phyloP scores from a whole-genome alignment of 2,888 invertebrate species.

The Anticlea derivata region DNA sequence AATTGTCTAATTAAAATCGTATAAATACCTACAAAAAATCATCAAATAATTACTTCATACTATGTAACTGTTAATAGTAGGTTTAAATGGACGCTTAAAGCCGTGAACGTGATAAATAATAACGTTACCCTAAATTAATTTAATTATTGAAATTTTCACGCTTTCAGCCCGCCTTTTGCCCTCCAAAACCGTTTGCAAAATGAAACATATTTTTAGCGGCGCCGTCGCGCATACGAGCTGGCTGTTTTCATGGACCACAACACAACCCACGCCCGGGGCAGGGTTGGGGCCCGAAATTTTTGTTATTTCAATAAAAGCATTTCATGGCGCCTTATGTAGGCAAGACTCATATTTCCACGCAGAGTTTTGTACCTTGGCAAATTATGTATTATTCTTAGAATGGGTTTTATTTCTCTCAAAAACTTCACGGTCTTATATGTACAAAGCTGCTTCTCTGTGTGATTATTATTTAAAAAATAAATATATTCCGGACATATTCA shows the following conservation, averaged over 20 bases:
- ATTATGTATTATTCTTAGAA: constrained; percentile 40
- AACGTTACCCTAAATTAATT: constrained; percentile 23
- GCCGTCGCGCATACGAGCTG: constrained; percentile 10
- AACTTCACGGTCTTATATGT: too few species aligned
- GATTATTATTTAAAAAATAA: too few species aligned
- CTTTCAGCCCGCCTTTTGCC: constrained; percentile 13
- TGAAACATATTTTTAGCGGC: constrained; percentile 21
- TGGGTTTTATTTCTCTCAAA: constrained; percentile 33
- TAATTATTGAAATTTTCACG: constrained; percentile 27
- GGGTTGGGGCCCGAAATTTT: constrained; percentile 43
- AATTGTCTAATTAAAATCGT: too few species aligned
- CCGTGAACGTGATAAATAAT: constrained; percentile 20
- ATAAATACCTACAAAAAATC: too few species aligned
- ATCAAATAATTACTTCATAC: too few species aligned
- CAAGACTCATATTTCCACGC: constrained; percentile 35
- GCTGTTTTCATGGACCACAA: constrained; percentile 18
- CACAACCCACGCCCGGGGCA: constrained; percentile 22
- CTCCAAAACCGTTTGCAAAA: constrained; percentile 19
- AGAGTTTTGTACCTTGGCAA: constrained; percentile 41
- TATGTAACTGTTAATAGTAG: too few species aligned
- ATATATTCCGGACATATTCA: too few species aligned
- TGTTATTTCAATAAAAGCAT: constrained; percentile 60
- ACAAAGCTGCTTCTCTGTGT: too few species aligned
- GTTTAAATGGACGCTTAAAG: constrained; percentile 10
- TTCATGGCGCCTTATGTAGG: constrained; percentile 41